These are phyloP conservation scores for Panthera tigris DNA, from an alignment of 2,113 vertebrate species.

Conservation along the genomic window DNA sequence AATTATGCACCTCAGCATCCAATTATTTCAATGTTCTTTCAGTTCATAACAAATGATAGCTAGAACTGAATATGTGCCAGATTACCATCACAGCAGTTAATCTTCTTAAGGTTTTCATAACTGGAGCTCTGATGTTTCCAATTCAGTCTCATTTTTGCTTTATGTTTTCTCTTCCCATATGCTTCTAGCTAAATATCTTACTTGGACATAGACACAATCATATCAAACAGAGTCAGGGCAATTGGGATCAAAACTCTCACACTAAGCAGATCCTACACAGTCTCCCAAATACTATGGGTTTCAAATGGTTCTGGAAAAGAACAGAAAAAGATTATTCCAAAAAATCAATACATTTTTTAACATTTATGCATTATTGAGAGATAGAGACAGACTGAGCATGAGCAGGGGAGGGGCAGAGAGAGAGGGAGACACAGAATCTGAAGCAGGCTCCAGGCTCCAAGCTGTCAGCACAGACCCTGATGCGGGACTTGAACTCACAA, in stretches of 20 bases:
- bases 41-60: constrained; percentile 27
- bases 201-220: background rate
- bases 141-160: constrained; percentile 43
- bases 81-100: constrained; percentile 3
- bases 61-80: constrained; percentile 20
- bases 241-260: constrained; percentile 39
- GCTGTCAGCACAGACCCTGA: no score
- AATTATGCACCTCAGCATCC: constrained; percentile 44
- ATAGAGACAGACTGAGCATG: no score
- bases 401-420: no score
- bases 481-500: no score
- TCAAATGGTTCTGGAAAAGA: constrained; percentile 39
- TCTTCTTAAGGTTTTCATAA: constrained; percentile 35
- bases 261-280: constrained; percentile 1
- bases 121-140: background rate
- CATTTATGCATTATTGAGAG: no score
- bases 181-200: background rate
- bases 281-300: background rate
- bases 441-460: no score
- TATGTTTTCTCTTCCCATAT: constrained; percentile 39
- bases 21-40: constrained; percentile 41
- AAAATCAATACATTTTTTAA: background rate
- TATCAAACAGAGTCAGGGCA: constrained; percentile 1
- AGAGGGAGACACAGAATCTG: no score
- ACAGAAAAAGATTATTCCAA: constrained; percentile 40